Percentiles rank a stretch among this genome's conserved stretches.
phyloP scores from a whole-genome alignment of 2,113 vertebrate species.

The Rhynchopsitta pachyrhyncha region DNA sequence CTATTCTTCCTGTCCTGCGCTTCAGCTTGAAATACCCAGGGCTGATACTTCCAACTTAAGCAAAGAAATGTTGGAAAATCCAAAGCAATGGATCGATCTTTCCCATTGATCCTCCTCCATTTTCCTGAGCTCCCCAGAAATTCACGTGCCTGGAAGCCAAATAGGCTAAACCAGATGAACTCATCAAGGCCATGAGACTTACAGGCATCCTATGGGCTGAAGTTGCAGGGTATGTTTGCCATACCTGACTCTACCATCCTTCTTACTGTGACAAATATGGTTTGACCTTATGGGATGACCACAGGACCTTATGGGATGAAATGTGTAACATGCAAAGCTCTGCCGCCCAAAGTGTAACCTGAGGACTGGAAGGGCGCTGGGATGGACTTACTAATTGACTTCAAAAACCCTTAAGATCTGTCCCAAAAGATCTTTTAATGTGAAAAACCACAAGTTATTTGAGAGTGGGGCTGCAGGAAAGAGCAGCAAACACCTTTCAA shows the following conservation, averaged over 20 bases:
- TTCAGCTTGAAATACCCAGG: neutral
- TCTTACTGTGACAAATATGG: neutral
- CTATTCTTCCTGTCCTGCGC: neutral
- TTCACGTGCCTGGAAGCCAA: neutral
- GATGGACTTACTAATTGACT: neutral
- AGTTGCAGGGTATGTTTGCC: neutral
- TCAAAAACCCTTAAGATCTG: neutral
- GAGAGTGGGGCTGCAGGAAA: neutral
- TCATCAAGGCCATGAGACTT: neutral
- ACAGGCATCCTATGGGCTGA: neutral
- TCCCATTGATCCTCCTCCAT: neutral
- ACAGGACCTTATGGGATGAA: neutral
- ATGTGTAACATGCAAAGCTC: neutral
- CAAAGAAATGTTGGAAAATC: neutral
- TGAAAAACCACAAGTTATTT: neutral
- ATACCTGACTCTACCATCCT: neutral
- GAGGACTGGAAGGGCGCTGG: neutral
- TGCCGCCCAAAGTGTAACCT: rapidly evolving
- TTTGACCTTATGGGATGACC: neutral
- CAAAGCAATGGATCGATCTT: neutral
- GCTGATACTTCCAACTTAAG: neutral
- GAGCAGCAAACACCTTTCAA: neutral
- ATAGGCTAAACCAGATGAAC: neutral
- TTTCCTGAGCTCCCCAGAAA: neutral
- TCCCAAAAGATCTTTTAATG: neutral